Evolutionary conservation across 2,113 vertebrate genomes (phyloP).

Genomic region (Clarias gariepinus): DNA sequence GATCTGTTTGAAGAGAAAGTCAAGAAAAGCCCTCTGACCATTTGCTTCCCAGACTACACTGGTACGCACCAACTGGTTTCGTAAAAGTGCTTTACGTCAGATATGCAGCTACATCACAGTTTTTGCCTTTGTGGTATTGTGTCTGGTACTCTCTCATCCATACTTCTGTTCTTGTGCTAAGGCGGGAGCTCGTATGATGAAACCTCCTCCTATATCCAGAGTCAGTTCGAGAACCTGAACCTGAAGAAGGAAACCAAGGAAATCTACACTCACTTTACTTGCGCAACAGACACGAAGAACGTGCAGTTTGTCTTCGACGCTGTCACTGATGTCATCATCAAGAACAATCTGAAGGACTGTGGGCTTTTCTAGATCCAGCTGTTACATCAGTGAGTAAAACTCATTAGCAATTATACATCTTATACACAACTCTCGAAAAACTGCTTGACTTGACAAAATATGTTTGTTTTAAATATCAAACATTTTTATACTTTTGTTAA

Average conservation of each 20-base stretch:
- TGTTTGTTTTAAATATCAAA: background rate
- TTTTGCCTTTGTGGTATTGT: background rate
- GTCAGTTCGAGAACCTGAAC: conserved; percentile 96
- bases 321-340: conserved; percentile 98
- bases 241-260: conserved; percentile 98
- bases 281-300: conserved; percentile 98
- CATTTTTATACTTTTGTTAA: background rate
- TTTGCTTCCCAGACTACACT: conserved; percentile 96
- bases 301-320: conserved; percentile 99
- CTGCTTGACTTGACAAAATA: background rate
- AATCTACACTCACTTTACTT: conserved; percentile 98
- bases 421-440: background rate
- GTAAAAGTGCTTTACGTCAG: background rate
- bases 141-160: background rate
- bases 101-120: background rate
- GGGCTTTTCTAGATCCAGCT: conserved; percentile 86
- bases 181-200: conserved; percentile 94
- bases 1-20: conserved; percentile 99
- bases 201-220: conserved; percentile 92
- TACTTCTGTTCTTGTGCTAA: conserved; percentile 53
- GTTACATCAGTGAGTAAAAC: conserved; percentile 5
- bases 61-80: conserved; percentile 69
- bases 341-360: conserved; percentile 99
- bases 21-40: conserved; percentile 93
- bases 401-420: background rate